These are phyloP conservation scores for Bactericera cockerelli DNA, from an alignment of 1,140 invertebrate genomes.

Conservation along the genomic window DNA sequence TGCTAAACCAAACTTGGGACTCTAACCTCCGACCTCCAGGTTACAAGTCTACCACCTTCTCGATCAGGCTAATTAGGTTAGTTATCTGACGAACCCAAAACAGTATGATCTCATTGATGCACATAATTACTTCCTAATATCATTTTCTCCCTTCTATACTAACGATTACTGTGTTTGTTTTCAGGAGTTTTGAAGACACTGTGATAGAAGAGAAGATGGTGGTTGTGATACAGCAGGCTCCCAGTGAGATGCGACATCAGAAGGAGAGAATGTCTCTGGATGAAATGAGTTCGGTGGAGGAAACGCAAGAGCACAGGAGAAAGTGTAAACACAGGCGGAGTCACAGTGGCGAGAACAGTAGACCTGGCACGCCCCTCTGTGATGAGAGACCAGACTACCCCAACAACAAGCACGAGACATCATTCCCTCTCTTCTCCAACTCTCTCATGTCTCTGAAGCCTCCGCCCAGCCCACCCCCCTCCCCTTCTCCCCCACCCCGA, in stretches of 20 bases:
- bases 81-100: no score
- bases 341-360: conserved; percentile 38
- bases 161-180: no score
- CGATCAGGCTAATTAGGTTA: no score
- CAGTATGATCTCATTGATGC: no score
- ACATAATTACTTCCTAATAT: no score
- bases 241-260: conserved; percentile 46
- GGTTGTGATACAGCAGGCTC: conserved; percentile 21
- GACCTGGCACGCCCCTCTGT: conserved; percentile 66
- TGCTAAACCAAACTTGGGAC: no score
- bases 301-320: conserved; percentile 20
- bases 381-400: conserved; percentile 64
- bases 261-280: conserved; percentile 52
- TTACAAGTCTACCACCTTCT: no score
- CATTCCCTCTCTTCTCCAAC: conserved; percentile 68
- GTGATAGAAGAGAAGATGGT: conserved; percentile 14
- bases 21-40: no score
- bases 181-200: conserved; percentile 23
- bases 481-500: conserved; percentile 20
- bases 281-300: conserved; percentile 48
- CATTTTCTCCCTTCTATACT: no score
- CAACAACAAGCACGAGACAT: conserved; percentile 42
- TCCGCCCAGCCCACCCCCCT: conserved; percentile 16
- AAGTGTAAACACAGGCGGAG: conserved; percentile 29
- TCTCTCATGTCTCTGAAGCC: conserved; percentile 33